A percentile compares a stretch with the other conserved stretches of the same genome.
Conservation (phyloP, 2,797 vertebrate species). For the Nannoperca australis region DNA sequence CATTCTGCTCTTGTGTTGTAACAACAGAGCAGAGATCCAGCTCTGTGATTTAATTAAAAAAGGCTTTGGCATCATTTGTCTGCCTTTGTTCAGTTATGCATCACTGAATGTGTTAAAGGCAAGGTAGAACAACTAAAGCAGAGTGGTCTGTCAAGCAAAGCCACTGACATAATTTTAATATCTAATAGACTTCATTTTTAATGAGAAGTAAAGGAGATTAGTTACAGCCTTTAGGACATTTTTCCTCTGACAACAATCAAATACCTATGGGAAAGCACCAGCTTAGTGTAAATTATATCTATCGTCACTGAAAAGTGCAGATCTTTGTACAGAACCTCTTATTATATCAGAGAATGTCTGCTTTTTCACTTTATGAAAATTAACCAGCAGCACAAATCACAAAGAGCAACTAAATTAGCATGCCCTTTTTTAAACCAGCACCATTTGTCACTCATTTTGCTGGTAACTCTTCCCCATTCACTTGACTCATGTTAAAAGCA, state of each 20-base stretch:
- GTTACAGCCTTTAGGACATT: constrained; percentile 33
- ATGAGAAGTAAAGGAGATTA: constrained; percentile 56
- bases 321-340: not conserved
- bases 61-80: constrained; percentile 58
- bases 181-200: constrained; percentile 54
- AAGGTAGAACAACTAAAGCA: constrained; percentile 45
- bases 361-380: constrained; percentile 31
- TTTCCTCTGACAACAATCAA: constrained; percentile 35
- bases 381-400: constrained; percentile 8
- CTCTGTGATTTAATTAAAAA: constrained; percentile 71
- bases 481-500: not conserved
- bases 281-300: constrained; percentile 11
- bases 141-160: constrained; percentile 58
- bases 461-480: constrained; percentile 1
- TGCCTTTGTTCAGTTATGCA: constrained; percentile 66
- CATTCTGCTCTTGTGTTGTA: constrained; percentile 49
- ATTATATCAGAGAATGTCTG: constrained; percentile 3
- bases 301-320: not conserved
- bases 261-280: constrained; percentile 7
- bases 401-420: constrained; percentile 28
- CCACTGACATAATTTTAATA: constrained; percentile 64
- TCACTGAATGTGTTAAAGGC: constrained; percentile 56
- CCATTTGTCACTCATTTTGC: constrained; percentile 2
- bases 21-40: constrained; percentile 62
- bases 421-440: constrained; percentile 2